Conservation (phyloP, 1,140 invertebrate genomes). For the Drosophila repleta region DNA sequence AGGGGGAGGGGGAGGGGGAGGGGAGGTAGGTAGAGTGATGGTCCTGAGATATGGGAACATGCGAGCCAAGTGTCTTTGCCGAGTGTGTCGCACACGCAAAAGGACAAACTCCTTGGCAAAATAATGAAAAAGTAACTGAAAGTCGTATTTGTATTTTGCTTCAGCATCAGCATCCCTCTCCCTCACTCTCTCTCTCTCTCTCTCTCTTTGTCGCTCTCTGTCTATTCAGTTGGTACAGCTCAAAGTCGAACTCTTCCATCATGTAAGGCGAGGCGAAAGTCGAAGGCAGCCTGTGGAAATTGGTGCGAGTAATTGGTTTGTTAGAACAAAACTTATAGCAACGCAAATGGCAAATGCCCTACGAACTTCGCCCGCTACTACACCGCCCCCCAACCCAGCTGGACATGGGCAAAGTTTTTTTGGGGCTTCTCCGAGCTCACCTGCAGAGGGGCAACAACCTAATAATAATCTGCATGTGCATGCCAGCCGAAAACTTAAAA, state of each 20-base stretch:
- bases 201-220: not conserved
- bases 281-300: conserved; percentile 71
- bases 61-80: conserved; percentile 45
- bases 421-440: not conserved
- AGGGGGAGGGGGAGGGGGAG: not conserved
- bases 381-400: conserved; percentile 30
- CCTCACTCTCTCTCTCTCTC: no score
- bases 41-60: conserved; percentile 27
- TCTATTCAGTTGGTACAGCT: conserved; percentile 18
- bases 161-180: conserved; percentile 36
- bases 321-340: conserved; percentile 79
- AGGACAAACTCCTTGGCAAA: conserved; percentile 79
- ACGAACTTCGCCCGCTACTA: conserved; percentile 1
- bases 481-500: conserved; percentile 71
- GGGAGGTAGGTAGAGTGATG: not conserved
- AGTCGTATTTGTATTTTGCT: conserved; percentile 79
- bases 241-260: conserved; percentile 79
- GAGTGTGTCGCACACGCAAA: conserved; percentile 62
- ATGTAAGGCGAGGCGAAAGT: conserved; percentile 56
- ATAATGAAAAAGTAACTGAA: conserved; percentile 82
- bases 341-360: conserved; percentile 43
- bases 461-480: conserved; percentile 78
- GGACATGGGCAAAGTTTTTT: conserved; percentile 63
- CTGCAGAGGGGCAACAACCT: conserved; percentile 59
- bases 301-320: conserved; percentile 81